Base-by-base conservation (phyloP, 2,797 vertebrate genomes). In the Pterois miles region DNA sequence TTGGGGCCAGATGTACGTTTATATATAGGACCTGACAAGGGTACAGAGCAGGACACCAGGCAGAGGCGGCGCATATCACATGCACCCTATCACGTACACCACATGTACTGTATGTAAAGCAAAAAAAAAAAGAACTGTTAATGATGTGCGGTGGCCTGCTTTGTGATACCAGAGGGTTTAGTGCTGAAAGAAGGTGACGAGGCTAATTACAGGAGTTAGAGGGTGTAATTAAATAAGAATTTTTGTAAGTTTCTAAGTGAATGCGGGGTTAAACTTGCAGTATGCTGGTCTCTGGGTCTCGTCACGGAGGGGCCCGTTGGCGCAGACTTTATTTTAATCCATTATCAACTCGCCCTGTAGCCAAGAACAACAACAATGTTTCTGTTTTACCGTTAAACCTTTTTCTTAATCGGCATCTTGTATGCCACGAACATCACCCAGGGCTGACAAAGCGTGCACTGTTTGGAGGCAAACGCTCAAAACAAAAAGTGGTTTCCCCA, bases 1-100 rank as follows among this genome's bases (percentile, higher is more conserved):
- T 71, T 71, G 78, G 52, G 81, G 52, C 80, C 87, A 91, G 86
- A 91, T 93, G 88, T 90, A 88, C 8, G 62, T 90, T 87, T 92
- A 91, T 90, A 93, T 93, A 92, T 91, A 91, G 91, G 86, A 84
- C 71, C 38, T 84, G 83, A 86, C 78, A 75, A 83, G 91, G 71
- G 87, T 89, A 91, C 86, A 83, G 82, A 72, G 84, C 82, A 84
- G 90, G 89, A 93, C 87, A 90, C 74, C 63, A 75, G 72, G 78
- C 86, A 81, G 88, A 86, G 78, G 83, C 84, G 33, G 82, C 71
- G 63, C 69, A 63, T 85, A 82, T 88, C 80, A 80, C 87, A 83
- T 86, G 89, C 78, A 65, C 74, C 72, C 62, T 83, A 88, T 93
- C 91, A 94, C 82, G 59, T 88, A 86, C 87, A 71, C 87, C 71